Evolutionary conservation across 2,113 vertebrate genomes (phyloP), one percentile per base, ranked within the genome.

Genomic region (Sylvia atricapilla): DNA sequence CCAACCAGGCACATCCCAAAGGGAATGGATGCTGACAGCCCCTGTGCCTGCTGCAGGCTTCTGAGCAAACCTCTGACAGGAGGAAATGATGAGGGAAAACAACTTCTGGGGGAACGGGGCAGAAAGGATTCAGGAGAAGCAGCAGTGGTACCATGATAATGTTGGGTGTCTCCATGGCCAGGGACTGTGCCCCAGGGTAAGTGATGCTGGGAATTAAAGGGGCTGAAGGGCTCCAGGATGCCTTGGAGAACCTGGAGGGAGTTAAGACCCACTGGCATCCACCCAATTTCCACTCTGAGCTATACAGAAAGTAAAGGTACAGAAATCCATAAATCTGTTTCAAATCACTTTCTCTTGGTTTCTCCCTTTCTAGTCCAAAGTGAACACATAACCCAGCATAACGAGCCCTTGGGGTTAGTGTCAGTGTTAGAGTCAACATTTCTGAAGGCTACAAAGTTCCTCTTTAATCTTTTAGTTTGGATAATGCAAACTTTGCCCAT

Each of bases 151-250:
- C 39, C 18, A 4, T 12, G 27, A 50, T 22, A 4, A 21, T 2
- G 5, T 1, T 35, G 49, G 33, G 21, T 28, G 7, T 3, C 39
- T 47, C 60, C 35, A 13, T 39, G 2, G 0, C 39, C 24, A 2
- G 0, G 18, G 18, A 41, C 47, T 0, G 0, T 2, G 1, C 4
- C 27, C 41, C n/a, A 35, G 50, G 11, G 37, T 41, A 50, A 28
- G 21, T 10, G 33, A 10, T 44, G 67, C 52, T 84, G 84, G 72
- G 49, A 53, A 46, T 67, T 41, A 37, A 67, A 66, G 15, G 55
- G 55, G 14, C 11, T 80, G 80, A 43, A 83, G 52, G 37, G 35
- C 44, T 94, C 35, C 72, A 47, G 69, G 74, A 35, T 4, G 23
- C 18, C 39, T 50, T 4, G 2, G 66, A 63, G n/a, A 66, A 9